phyloP scores from a whole-genome alignment of 2,888 invertebrate species.

The Pseudoips prasinana region DNA sequence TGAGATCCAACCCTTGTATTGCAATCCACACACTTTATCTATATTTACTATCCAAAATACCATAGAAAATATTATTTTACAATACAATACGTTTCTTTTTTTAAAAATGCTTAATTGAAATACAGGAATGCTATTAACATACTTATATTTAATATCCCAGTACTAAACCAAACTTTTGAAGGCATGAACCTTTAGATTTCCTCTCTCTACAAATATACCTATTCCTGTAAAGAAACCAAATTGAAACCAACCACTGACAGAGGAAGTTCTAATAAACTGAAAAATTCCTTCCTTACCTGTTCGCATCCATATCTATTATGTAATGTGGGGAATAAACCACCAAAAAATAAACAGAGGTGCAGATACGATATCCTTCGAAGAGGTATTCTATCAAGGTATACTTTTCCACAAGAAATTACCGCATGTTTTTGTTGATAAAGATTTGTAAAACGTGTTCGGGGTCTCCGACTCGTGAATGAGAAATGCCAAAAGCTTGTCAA shows the following conservation, averaged over 20 bases:
- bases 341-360: conserved; percentile 1
- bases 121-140: too few species aligned
- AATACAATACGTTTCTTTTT: too few species aligned
- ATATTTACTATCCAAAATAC: too few species aligned
- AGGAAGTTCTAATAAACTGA: conserved; percentile 40
- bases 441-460: conserved; percentile 29
- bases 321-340: conserved; percentile 44
- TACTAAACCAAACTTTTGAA: too few species aligned
- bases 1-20: too few species aligned
- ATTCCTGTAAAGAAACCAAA: conserved; percentile 37
- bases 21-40: too few species aligned
- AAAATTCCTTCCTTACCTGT: conserved; percentile 56
- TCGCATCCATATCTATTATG: too few species aligned
- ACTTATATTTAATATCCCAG: too few species aligned
- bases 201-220: too few species aligned
- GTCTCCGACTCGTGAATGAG: conserved; percentile 11
- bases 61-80: too few species aligned
- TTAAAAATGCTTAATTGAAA: too few species aligned
- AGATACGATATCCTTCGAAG: conserved; percentile 2
- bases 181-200: too few species aligned
- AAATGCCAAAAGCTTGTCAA: conserved; percentile 5
- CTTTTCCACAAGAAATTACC: conserved; percentile 40
- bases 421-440: conserved; percentile 53
- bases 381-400: conserved; percentile 3
- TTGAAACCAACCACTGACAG: conserved; percentile 31